These are phyloP conservation scores for Plestiodon gilberti DNA, from an alignment of 2,113 vertebrate genomes.

Conservation along the genomic window DNA sequence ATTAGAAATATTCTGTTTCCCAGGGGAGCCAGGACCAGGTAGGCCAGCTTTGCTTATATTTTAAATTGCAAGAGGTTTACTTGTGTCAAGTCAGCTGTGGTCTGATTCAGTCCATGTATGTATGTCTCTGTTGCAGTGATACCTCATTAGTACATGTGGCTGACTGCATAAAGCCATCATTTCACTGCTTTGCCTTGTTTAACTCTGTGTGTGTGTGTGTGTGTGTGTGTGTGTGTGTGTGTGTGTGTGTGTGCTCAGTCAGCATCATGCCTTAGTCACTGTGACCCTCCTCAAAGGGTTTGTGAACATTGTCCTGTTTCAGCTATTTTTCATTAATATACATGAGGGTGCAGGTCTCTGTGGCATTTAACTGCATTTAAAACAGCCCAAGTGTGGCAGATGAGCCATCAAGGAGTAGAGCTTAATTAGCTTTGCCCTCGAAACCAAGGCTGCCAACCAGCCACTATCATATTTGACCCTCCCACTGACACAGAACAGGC, in stretches of 20 bases:
- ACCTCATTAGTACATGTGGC: not conserved
- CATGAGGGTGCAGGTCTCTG: no score
- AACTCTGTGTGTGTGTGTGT: not conserved
- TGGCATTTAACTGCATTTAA: not conserved
- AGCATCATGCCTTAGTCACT: not conserved
- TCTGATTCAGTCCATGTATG: not conserved
- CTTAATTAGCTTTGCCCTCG: not conserved
- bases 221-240: not conserved
- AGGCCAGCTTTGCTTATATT: not conserved
- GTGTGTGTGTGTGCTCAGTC: not conserved
- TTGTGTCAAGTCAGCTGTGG: not conserved
- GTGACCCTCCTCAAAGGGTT: not conserved
- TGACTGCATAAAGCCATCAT: not conserved
- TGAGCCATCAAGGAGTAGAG: not conserved
- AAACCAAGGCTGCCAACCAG: accelerated
- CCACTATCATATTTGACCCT: not conserved
- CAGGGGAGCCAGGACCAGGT: not conserved
- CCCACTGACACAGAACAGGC: accelerated
- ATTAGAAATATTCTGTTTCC: not conserved
- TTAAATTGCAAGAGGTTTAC: not conserved
- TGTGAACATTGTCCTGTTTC: not conserved
- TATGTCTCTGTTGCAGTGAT: not conserved
- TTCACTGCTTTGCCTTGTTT: not conserved
- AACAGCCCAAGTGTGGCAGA: not conserved
- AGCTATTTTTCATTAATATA: not conserved